Evolutionary conservation across 2,797 vertebrate genomes (phyloP).

Genomic region (Melanotaenia nigrans): DNA sequence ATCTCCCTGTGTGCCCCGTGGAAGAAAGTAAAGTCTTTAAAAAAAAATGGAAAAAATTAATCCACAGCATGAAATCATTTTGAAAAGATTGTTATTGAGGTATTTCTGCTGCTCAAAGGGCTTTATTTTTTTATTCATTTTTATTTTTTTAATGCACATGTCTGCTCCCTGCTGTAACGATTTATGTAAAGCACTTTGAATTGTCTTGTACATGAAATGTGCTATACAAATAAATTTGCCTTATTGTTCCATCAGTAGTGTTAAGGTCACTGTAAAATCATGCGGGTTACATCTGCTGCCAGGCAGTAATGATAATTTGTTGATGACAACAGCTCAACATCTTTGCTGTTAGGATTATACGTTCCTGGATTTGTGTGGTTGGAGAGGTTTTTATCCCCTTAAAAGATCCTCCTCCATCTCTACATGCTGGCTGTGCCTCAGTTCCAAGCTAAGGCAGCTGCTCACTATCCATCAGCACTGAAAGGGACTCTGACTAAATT

Average conservation of each 20-base stretch:
- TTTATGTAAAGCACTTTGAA: too few relatives aligned
- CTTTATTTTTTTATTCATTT: too few relatives aligned
- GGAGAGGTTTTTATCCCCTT: slow-evolving; percentile 68
- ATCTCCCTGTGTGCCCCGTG: slow-evolving; percentile 37
- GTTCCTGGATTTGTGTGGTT: slow-evolving; percentile 71
- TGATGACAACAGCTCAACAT: slow-evolving; percentile 62
- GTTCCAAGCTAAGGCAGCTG: slow-evolving; percentile 59
- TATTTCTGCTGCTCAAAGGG: slow-evolving; percentile 7
- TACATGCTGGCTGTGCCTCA: slow-evolving; percentile 62
- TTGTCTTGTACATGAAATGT: too few relatives aligned
- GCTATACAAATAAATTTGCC: too few relatives aligned
- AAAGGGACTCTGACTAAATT: slow-evolving; percentile 48
- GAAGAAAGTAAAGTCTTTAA: slow-evolving; percentile 14
- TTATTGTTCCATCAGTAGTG: too few relatives aligned
- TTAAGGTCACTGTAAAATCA: slow-evolving; percentile 25
- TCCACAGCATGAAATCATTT: slow-evolving; percentile 37
- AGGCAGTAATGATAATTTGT: slow-evolving; percentile 57
- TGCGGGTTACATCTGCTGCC: slow-evolving; percentile 29
- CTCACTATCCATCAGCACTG: slow-evolving; percentile 64
- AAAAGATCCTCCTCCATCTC: slow-evolving; percentile 73
- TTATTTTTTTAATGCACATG: too few relatives aligned
- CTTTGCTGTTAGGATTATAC: slow-evolving; percentile 66
- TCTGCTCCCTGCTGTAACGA: too few relatives aligned
- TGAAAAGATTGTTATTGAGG: slow-evolving; percentile 23
- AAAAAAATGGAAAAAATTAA: slow-evolving; percentile 22